These are phyloP conservation scores for Dryoscopus gambensis DNA, from an alignment of 2,113 vertebrate species.

Conservation along the genomic window DNA sequence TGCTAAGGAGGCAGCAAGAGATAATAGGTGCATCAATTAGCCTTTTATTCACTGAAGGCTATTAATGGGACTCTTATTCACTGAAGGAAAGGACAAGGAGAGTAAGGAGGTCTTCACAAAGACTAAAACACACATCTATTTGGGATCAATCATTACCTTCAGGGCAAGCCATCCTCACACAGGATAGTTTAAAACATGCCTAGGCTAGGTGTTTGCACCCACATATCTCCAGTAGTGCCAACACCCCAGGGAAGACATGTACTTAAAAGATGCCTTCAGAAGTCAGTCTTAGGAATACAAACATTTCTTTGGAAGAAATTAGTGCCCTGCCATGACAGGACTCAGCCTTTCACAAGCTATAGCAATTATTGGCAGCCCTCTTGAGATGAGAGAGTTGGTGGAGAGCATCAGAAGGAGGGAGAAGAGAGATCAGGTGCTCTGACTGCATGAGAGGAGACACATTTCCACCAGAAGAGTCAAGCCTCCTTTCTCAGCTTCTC, in stretches of 20 bases:
- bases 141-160: slow-evolving; percentile 5
- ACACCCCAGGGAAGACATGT: not conserved
- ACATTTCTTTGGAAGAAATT: not conserved
- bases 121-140: not conserved
- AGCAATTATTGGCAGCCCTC: not conserved
- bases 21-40: not conserved
- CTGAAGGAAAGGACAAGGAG: not conserved
- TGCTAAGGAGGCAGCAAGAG: not conserved
- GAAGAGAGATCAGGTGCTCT: not conserved
- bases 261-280: slow-evolving; percentile 17
- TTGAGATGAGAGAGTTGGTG: not conserved
- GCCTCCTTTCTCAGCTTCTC: not conserved
- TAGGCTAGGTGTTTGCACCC: not conserved
- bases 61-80: not conserved
- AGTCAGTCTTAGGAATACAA: not conserved
- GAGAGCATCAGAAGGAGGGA: not conserved
- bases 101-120: not conserved
- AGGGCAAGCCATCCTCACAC: not conserved
- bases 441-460: not conserved
- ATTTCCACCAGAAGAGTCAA: not conserved
- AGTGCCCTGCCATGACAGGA: not conserved
- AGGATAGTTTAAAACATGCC: not conserved
- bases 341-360: not conserved
- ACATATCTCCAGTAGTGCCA: slow-evolving; percentile 6
- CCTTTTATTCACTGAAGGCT: not conserved